phyloP scores from a whole-genome alignment of 2,113 vertebrate species.

The Melanostigma gelatinosum region DNA sequence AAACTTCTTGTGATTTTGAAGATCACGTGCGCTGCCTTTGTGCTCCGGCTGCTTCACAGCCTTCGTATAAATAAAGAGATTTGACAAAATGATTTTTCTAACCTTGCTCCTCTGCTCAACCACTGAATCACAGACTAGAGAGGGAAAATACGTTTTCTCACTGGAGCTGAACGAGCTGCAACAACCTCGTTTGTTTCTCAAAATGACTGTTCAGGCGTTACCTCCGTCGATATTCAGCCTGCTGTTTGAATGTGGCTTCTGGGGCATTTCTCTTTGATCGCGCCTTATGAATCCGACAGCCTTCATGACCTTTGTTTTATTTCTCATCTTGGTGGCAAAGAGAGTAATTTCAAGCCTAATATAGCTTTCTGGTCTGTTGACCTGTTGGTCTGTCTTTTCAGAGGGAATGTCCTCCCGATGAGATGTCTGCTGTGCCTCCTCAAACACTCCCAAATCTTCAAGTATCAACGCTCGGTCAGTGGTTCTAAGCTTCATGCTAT shows the following conservation, averaged over 20 bases:
- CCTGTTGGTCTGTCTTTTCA: neutral
- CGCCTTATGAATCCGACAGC: neutral
- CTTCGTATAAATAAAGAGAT: neutral
- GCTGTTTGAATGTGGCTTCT: neutral
- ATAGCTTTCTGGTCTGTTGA: neutral
- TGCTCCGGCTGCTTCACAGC: neutral
- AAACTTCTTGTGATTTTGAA: neutral
- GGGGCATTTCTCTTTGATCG: slow-evolving; percentile 14
- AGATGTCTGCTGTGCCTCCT: neutral
- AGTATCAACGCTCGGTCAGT: neutral
- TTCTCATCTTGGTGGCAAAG: neutral
- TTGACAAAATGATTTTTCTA: slow-evolving; percentile 17
- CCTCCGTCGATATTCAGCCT: slow-evolving; percentile 16
- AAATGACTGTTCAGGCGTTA: neutral
- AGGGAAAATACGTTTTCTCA: slow-evolving; percentile 7
- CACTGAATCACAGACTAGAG: neutral
- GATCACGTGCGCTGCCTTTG: neutral
- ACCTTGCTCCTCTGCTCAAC: neutral
- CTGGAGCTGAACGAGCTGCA: slow-evolving; percentile 21
- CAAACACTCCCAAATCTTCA: neutral
- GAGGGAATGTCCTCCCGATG: neutral
- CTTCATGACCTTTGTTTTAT: neutral
- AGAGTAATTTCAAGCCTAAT: slow-evolving; percentile 10
- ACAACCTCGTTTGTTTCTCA: neutral
- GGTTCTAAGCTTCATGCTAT: too few relatives aligned